These are phyloP conservation scores for Lutraria rhynchaena DNA, from an alignment of 1,140 invertebrate genomes.

Conservation along the genomic window DNA sequence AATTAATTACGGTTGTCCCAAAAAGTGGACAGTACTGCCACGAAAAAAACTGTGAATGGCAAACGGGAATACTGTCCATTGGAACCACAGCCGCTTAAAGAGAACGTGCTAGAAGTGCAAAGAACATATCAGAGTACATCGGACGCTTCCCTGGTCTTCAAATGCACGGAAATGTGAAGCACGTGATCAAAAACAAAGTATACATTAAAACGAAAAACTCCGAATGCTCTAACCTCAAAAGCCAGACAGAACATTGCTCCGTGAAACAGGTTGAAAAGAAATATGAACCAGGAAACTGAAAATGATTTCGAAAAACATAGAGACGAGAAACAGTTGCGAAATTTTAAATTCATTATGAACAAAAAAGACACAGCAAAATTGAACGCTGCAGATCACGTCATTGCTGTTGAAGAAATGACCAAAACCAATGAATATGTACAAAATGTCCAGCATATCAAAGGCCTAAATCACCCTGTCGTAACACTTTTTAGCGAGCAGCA, in stretches of 20 bases:
- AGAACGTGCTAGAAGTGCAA: constrained; percentile 15
- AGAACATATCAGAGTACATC: constrained; percentile 15
- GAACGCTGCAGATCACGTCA: neutral
- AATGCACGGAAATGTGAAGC: too few species aligned
- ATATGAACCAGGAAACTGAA: too few species aligned
- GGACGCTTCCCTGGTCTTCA: neutral
- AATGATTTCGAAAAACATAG: too few species aligned
- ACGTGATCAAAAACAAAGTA: too few species aligned
- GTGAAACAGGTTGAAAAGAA: too few species aligned
- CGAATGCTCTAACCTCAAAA: too few species aligned
- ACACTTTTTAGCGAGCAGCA: neutral
- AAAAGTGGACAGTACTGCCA: constrained; percentile 1
- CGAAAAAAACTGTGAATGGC: neutral
- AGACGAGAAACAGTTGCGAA: too few species aligned
- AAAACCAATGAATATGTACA: neutral
- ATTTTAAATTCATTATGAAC: too few species aligned
- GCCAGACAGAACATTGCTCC: too few species aligned
- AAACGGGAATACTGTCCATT: constrained; percentile 23
- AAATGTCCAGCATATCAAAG: neutral
- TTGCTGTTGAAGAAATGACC: neutral
- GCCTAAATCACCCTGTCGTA: neutral
- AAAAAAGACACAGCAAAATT: neutral
- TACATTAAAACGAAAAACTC: too few species aligned
- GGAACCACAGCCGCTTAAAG: constrained; percentile 43
- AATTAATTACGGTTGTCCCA: constrained; percentile 1